Base-by-base conservation (phyloP, 2,113 vertebrate species). In the Menura novaehollandiae region DNA sequence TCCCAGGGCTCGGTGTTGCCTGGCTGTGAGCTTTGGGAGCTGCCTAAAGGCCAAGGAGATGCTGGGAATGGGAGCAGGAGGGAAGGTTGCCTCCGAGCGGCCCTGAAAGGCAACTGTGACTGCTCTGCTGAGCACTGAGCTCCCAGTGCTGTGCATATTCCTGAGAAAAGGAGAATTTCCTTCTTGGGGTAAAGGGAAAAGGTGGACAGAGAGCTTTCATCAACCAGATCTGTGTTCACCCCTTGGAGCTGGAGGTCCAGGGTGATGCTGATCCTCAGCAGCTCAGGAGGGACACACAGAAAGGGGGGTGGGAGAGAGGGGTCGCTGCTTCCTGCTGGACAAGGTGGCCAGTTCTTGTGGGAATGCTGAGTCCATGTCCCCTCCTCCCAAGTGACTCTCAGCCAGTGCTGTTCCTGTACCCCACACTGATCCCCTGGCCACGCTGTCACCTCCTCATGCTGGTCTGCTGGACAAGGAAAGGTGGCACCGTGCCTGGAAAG, bases 381-480 rank as follows among this genome's bases (percentile, higher is more conserved):
- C 35, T 41, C 73, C 55, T 63, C 5, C n/a, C 46, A 4, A 3
- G 21, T 41, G 49, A 4, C 9, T 55, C 73, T 18, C 8, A 68
- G 47, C 53, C 43, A n/a, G 20, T 15, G 20, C 51, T 30, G 60
- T 19, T 46, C 41, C 79, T 15, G 33, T 4, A 11, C 7, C 59
- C 77, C 56, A 2, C 47, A 3, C 10, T 2, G 15, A 2, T 1
- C 19, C 0, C 39, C 37, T 5, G 56, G 27, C 24, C 37, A 0
- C 3, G 7, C 12, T 66, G 78, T 4, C 37, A 17, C 33, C 59
- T 81, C 44, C 28, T 53, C 23, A 3, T 27, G 32, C 32, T 44
- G 28, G 5, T 62, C 73, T 68, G 53, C 46, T 52, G 39, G 35
- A 9, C 32, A n/a, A 47, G 84, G 10, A 59, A 47, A 55, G 32